Base-by-base conservation (phyloP, 2,888 invertebrate genomes). In the Caenorhabditis sp. region DNA sequence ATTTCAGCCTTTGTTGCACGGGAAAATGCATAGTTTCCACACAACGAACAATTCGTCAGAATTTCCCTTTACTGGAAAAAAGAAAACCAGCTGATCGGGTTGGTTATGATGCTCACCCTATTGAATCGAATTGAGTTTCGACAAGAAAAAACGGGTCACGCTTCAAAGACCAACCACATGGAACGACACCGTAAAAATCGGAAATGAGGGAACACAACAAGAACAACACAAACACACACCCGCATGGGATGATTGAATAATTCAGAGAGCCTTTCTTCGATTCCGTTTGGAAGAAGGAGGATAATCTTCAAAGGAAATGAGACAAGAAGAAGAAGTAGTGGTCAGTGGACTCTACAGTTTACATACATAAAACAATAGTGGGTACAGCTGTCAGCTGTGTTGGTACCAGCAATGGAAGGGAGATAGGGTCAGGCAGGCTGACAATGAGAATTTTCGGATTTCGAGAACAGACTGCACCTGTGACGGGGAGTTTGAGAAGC, bases 311-410 rank as follows among this genome's bases (percentile, higher is more conserved):
- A 66, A 51, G 49, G 51, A 51, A 66, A 66, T 51, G 38, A 54
- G 28, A 26, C n/a, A 26, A 24, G 54, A 66, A 44, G 64, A 64
- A 47, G 19, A 68, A n/a, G n/a, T n/a, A n/a, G 54, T 35, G 68
- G 49, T 38, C 35, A 54, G 24, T 68, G 54, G 58, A 35, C 58
- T 16, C 26, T 47, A 64, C 28, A 64, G 64, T 64, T 64, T 28
- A 31, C 64, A 28, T 64, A 51, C 49, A 51, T 66, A 49, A 66
- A 47, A 51, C 26, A 66, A 19, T 16, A 66, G 51, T 51, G 66
- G 31, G n/a, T 68, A 51, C 68, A 68, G 68, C 68, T 68, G 68
- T 68, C 38, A 38, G 26, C n/a, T n/a, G n/a, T n/a, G n/a, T 38
- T 68, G 54, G 68, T 68, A 68, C 35, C 68, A 68, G 22, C 5